phyloP scores from a whole-genome alignment of 2,113 vertebrate genomes.

The Protobothrops flavoviridis region DNA sequence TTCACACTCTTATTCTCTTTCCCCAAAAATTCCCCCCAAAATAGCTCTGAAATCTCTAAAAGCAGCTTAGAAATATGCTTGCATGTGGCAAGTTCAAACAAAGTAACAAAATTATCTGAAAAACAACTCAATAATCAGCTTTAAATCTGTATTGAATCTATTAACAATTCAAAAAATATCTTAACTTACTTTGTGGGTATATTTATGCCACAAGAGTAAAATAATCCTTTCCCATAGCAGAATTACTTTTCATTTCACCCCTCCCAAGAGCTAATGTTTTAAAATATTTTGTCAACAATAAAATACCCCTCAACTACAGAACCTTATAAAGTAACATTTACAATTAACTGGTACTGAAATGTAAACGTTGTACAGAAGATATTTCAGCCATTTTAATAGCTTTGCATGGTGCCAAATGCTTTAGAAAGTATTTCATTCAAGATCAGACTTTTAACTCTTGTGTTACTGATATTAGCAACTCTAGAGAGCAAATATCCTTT shows the following conservation, averaged over 20 bases:
- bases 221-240: background rate
- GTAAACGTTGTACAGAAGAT: background rate
- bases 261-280: background rate
- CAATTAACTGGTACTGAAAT: background rate
- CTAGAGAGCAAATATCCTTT: background rate
- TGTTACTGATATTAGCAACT: background rate
- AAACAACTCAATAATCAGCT: background rate
- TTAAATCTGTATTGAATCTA: background rate
- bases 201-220: background rate
- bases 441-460: slow-evolving; percentile 1
- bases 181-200: background rate
- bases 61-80: background rate
- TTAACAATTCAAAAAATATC: background rate
- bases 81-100: background rate
- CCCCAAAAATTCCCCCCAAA: background rate
- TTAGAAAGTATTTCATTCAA: background rate
- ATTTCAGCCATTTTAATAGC: background rate
- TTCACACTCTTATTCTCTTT: background rate
- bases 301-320: slow-evolving; percentile 1
- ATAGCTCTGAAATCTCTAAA: background rate
- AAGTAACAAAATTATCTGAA: background rate
- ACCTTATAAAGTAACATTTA: background rate
- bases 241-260: background rate
- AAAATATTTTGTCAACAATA: slow-evolving; percentile 6
- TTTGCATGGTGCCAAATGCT: background rate